A percentile compares a stretch with the other conserved stretches of the same genome.
These are phyloP conservation scores for Danio aesculapii DNA, from an alignment of 2,797 vertebrate species.

Conservation along the genomic window DNA sequence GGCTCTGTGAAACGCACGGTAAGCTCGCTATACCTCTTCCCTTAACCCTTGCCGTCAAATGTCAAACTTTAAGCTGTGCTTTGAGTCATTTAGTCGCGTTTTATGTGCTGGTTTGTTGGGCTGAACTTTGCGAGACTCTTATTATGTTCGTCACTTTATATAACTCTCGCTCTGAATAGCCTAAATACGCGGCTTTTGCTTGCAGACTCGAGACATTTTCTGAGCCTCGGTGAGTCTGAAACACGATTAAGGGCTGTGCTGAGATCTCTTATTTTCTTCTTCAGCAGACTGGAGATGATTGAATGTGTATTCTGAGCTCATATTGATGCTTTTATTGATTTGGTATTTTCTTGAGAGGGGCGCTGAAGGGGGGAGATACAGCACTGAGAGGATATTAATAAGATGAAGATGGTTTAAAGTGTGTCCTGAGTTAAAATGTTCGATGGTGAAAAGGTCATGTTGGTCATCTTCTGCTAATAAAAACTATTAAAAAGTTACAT, in stretches of 20 bases:
- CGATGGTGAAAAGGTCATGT: neutral
- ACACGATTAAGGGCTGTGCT: conserved; percentile 8
- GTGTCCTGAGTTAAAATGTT: conserved; percentile 8
- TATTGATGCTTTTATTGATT: conserved; percentile 42
- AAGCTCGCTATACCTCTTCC: conserved; percentile 61
- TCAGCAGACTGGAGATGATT: neutral
- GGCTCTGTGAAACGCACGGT: conserved; percentile 71
- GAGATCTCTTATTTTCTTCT: neutral
- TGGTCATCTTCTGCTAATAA: neutral
- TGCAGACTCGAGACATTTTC: neutral
- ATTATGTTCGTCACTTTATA: conserved; percentile 14
- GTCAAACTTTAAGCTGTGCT: neutral
- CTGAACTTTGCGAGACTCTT: conserved; percentile 23
- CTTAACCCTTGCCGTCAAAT: neutral
- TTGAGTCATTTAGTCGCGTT: neutral
- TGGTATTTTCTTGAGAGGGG: conserved; percentile 31
- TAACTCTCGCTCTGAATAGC: conserved; percentile 3
- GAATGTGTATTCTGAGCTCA: conserved; percentile 22
- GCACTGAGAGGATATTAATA: conserved; percentile 16
- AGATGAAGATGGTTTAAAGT: conserved; percentile 17
- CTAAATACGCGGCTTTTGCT: neutral
- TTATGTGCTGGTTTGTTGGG: neutral
- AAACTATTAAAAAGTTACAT: neutral
- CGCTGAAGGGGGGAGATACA: neutral
- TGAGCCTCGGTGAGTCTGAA: neutral